phyloP scores from a whole-genome alignment of 1,140 invertebrate species.

The Drosophila tani region DNA sequence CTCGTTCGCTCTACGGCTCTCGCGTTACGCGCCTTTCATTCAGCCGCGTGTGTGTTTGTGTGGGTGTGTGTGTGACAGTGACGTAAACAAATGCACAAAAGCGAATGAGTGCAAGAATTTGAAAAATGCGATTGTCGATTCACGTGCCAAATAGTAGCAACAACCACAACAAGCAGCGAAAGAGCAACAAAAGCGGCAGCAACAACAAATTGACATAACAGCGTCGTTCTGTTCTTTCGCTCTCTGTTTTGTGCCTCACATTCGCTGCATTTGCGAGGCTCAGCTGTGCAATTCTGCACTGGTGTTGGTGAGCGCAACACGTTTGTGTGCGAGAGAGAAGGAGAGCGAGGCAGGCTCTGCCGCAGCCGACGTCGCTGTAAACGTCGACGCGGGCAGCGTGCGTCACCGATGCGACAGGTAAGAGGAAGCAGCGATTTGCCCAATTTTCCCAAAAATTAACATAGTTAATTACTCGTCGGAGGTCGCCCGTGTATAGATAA shows the following conservation, averaged over 20 bases:
- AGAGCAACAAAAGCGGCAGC: constrained; percentile 15
- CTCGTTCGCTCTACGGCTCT: constrained; percentile 36
- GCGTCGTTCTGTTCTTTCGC: constrained; percentile 37
- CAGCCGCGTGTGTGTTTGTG: constrained; percentile 21
- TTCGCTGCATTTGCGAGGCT: constrained; percentile 64
- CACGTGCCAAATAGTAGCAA: constrained; percentile 65
- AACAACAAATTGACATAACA: constrained; percentile 38
- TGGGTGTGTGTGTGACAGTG: constrained; percentile 45
- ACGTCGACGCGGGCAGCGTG: constrained; percentile 23
- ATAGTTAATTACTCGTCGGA: constrained; percentile 62
- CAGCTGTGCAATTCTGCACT: constrained; percentile 61
- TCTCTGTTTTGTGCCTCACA: constrained; percentile 68
- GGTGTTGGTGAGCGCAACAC: constrained; percentile 69
- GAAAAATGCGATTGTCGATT: constrained; percentile 56
- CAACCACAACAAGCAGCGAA: constrained; percentile 13
- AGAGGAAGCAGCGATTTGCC: constrained; percentile 40
- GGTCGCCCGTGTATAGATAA: constrained; percentile 20
- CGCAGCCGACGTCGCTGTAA: constrained; percentile 11
- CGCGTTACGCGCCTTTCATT: constrained; percentile 55
- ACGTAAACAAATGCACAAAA: constrained; percentile 77
- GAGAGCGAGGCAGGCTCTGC: constrained; percentile 23
- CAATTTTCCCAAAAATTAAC: constrained; percentile 56
- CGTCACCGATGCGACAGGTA: constrained; percentile 54
- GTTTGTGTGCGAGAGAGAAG: constrained; percentile 67
- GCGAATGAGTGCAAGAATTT: constrained; percentile 53